Conservation (phyloP, 2,113 vertebrate species). For the Calyptommatus sinebrachiatus region DNA sequence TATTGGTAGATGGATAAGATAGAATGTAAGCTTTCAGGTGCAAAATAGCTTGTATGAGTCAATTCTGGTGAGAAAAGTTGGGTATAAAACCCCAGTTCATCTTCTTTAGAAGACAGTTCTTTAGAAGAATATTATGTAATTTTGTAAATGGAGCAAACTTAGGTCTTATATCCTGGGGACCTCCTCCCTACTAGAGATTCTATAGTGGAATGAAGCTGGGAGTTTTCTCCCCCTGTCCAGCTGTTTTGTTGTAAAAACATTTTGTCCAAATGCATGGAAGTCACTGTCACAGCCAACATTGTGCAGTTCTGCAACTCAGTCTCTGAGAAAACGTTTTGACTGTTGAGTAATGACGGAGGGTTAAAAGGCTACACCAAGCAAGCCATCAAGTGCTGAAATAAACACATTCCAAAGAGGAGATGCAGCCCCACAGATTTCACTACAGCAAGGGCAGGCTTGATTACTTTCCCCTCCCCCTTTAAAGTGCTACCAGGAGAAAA, state of each 20-base stretch:
- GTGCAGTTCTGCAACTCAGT: neutral
- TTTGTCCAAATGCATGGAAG: fast-evolving
- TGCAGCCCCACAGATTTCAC: neutral
- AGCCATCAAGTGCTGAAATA: conserved; percentile 24
- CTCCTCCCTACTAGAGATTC: neutral
- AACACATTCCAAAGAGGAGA: neutral
- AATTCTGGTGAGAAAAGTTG: no score
- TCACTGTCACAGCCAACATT: neutral
- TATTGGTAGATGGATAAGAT: no score
- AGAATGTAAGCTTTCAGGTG: no score
- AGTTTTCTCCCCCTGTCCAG: neutral
- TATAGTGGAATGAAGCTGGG: neutral
- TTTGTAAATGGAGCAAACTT: neutral
- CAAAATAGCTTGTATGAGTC: no score
- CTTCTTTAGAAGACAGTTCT: neutral
- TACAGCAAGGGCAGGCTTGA: conserved; percentile 23
- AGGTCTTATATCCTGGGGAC: no score
- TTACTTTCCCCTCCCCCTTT: conserved; percentile 37
- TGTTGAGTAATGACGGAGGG: fast-evolving
- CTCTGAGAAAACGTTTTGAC: neutral
- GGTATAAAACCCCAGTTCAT: no score
- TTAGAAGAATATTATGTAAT: neutral
- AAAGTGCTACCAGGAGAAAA: conserved; percentile 53
- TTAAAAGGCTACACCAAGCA: neutral
- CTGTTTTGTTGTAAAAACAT: neutral